Base-by-base conservation (phyloP, 2,888 invertebrate genomes). In the Ophraella communa region DNA sequence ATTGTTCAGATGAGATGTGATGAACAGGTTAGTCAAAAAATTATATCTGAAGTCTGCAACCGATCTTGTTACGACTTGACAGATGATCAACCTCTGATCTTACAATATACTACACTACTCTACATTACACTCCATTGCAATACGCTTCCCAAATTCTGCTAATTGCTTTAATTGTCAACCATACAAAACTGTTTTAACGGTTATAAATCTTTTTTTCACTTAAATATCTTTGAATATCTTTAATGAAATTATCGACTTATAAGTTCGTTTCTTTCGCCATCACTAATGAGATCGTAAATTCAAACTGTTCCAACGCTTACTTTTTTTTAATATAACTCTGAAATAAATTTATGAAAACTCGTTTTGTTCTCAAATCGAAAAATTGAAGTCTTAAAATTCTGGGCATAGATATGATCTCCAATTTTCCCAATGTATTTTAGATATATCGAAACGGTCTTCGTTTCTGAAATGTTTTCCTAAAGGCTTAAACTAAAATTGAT, bases 261-360 rank as follows among this genome's bases (percentile, higher is more conserved):
- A 44, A 44, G 33, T 61, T 61, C 53, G 53, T 53, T 18, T 49
- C 42, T 44, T 44, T 62, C 42, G 21, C 42, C 59, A 42, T 51
- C 42, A 24, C 21, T 51, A 59, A 62, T 51, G 49, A 5, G 11
- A 49, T 51, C 56, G 60, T 64, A 64, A 64, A 64, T 64, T 45
- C 35, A 4, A 52, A 63, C 45, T 63, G 57, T 33, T 33, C 55
- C 59, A 47, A 17, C 5, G 39, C 49, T 51, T 53, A 17, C 49
- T 20, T 51, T 11, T 7, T n/a, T n/a, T n/a, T n/a, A n/a, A n/a
- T n/a, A n/a, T n/a, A n/a, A n/a, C n/a, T n/a, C n/a, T n/a, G n/a
- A n/a, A 64, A 64, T 64, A 64, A 64, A 64, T 64, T 59, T 49
- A 39, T 59, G 23, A 27, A 62, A 62, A 55, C 55, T 45, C 55